These are phyloP conservation scores for Luidia sarsii DNA, from an alignment of 53 echinoderm and acorn worm genomes.

Conservation along the genomic window DNA sequence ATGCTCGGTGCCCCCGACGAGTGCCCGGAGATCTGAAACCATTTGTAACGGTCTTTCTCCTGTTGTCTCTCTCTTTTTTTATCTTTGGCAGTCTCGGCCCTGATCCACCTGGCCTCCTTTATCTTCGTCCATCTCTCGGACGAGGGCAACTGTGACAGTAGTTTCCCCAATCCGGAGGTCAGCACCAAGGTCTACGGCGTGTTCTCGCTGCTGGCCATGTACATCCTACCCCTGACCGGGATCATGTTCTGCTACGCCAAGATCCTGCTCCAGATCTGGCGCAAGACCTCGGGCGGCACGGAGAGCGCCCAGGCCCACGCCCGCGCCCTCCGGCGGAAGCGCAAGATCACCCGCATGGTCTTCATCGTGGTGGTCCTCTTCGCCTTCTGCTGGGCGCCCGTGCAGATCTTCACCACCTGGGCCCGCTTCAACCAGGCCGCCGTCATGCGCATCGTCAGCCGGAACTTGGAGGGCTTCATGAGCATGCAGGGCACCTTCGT, in stretches of 20 bases:
- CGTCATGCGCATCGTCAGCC: not conserved
- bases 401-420: conserved; percentile 72
- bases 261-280: conserved; percentile 94
- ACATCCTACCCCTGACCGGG: conserved; percentile 76
- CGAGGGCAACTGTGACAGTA: not conserved
- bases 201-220: conserved; percentile 60
- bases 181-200: conserved; percentile 50
- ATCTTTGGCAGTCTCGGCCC: conserved; percentile 62
- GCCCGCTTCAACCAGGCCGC: not conserved
- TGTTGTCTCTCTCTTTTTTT: conserved; percentile 37
- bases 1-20: no score
- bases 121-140: conserved; percentile 25
- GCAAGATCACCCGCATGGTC: conserved; percentile 98
- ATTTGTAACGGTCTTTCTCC: conserved; percentile 8
- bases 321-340: conserved; percentile 84
- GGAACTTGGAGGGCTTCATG: not conserved
- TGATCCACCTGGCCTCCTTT: conserved; percentile 56
- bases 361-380: conserved; percentile 94
- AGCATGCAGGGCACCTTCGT: not conserved
- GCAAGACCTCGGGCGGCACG: conserved; percentile 92
- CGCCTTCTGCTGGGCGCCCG: conserved; percentile 86
- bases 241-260: conserved; percentile 86
- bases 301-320: conserved; percentile 98
- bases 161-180: conserved; percentile 49
- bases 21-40: no score